phyloP scores from a whole-genome alignment of 2,888 invertebrate genomes.

The Melitaea athalia region DNA sequence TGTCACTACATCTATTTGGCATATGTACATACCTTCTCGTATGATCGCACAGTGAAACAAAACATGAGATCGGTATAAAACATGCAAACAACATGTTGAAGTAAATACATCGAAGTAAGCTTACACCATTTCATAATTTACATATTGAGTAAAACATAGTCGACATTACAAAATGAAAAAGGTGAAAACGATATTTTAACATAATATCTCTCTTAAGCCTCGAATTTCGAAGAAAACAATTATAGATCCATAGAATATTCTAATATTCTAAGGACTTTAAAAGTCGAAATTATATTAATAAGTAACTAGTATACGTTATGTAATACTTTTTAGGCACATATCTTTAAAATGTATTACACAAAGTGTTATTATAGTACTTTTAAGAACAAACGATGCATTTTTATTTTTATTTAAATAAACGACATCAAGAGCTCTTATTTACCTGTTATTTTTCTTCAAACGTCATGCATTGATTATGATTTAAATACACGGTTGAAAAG shows the following conservation, averaged over 20 bases:
- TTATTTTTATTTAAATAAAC: no score
- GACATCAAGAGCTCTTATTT: no score
- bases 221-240: background rate
- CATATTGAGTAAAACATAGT: conserved; percentile 20
- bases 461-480: no score
- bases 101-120: conserved; percentile 1
- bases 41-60: background rate
- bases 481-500: no score
- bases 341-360: no score
- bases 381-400: no score
- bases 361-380: no score
- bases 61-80: background rate
- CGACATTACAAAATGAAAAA: conserved; percentile 14
- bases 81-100: background rate
- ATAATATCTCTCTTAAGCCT: conserved; percentile 19
- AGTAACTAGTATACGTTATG: background rate
- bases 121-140: conserved; percentile 7
- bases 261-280: background rate
- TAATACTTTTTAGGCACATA: no score
- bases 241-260: no score
- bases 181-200: conserved; percentile 21
- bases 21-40: no score
- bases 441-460: no score
- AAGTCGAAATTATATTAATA: background rate
- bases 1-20: no score